Conservation (phyloP, 2,797 vertebrate species). For the Rhyacichthys aspro region DNA sequence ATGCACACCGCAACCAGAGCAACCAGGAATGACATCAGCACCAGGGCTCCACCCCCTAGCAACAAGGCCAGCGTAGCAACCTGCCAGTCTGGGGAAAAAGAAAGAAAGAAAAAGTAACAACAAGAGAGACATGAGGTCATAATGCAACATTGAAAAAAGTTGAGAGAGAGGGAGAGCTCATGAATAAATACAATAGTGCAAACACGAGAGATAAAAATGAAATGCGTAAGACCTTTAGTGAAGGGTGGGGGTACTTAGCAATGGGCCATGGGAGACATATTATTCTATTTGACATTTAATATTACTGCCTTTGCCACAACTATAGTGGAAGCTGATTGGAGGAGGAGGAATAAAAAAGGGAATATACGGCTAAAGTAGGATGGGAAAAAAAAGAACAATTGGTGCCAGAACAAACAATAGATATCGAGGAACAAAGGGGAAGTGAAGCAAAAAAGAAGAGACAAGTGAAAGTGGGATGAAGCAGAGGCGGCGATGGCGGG, state of each 20-base stretch:
- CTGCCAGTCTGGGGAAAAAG: conserved; percentile 88
- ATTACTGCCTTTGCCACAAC: not conserved
- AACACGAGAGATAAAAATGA: conserved; percentile 18
- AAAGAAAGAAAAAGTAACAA: not conserved
- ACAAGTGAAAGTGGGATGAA: conserved; percentile 21
- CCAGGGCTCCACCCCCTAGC: conserved; percentile 92
- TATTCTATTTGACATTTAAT: conserved; percentile 40
- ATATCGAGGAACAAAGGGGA: conserved; percentile 9
- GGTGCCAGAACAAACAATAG: conserved; percentile 3
- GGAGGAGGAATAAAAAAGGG: not conserved
- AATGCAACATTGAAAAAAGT: not conserved
- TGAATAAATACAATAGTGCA: conserved; percentile 33
- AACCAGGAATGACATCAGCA: conserved; percentile 95
- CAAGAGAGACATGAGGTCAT: not conserved
- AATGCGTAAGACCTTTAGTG: conserved; percentile 15
- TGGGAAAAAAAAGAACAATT: conserved; percentile 4
- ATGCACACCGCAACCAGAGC: conserved; percentile 95
- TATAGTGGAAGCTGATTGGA: conserved; percentile 5
- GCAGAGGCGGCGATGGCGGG: conserved; percentile 6
- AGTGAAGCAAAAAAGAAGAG: conserved; percentile 7
- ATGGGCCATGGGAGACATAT: conserved; percentile 14
- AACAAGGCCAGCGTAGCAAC: conserved; percentile 94
- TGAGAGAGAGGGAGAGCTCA: conserved; percentile 15
- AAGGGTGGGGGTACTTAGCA: conserved; percentile 5
- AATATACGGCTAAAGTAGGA: not conserved